Base-by-base conservation (phyloP, 1,140 invertebrate genomes). In the Tetragonula clypearis region DNA sequence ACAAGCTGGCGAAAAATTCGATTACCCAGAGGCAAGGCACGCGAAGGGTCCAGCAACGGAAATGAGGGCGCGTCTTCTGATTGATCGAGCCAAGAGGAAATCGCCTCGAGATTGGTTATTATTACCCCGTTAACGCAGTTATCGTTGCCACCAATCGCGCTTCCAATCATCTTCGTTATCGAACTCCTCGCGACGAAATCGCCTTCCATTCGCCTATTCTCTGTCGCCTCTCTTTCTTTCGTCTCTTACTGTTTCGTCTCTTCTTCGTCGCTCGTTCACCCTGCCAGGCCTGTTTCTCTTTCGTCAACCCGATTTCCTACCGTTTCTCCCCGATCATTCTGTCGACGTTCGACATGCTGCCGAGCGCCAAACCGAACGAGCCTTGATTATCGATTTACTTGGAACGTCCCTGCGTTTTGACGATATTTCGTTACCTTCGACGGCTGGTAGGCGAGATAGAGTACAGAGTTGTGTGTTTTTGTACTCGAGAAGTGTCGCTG, bases 101-200 rank as follows among this genome's bases (percentile, higher is more conserved):
- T 95, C 93, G 90, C 92, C 90, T 92, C 90, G 94, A 95, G 92
- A 94, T 94, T 95, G 94, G 94, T 95, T 95, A 95, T 95, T 94
- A 95, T 94, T 94, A 95, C 91, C 91, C 90, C 87, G 92, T 92
- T 93, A 93, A 94, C 91, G 86, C 90, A 90, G 91, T 94, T 94
- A 93, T 88, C 89, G 88, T 91, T 88, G 84, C 88, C 88, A 88
- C 90, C 89, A 91, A 90, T 92, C 88, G 88, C 82, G 87, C 90
- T 90, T 92, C 86, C 92, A 93, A 93, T 93, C 92, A 92, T 88
- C 88, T 89, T 92, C 92, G 92, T 93, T 93, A 92, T 86, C 86
- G 82, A 92, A 87, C 87, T 88, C 88, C 90, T 92, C 86, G 85
- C 80, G 83, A 88, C 80, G 88, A 88, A 92, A 90, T 91, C 88